Evolutionary conservation across 1,140 invertebrate species (phyloP).

Genomic region (Arion vulgaris): DNA sequence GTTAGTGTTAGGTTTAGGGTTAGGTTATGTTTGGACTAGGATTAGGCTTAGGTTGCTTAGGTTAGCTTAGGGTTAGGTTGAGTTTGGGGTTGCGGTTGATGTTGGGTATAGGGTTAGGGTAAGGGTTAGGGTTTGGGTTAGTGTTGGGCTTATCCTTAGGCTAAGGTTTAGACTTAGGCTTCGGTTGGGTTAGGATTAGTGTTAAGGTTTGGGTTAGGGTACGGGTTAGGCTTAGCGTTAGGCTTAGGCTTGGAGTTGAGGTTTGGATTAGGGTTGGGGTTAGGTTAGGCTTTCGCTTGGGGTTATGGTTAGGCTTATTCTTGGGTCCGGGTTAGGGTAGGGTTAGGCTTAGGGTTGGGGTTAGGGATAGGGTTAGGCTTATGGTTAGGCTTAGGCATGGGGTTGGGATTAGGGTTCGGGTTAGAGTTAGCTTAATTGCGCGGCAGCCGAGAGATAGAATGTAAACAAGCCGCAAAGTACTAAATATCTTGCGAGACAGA

Average conservation of each 20-base stretch:
- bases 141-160: neutral
- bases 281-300: conserved; percentile 1
- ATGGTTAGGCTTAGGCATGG: conserved; percentile 9
- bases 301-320: conserved; percentile 12
- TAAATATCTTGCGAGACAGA: too few species aligned
- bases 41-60: conserved; percentile 28
- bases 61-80: conserved; percentile 35
- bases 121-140: conserved; percentile 14
- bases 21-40: conserved; percentile 34
- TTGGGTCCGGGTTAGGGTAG: conserved; percentile 4
- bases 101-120: conserved; percentile 13
- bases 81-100: conserved; percentile 38
- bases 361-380: conserved; percentile 12
- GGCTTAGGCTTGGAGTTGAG: conserved; percentile 12
- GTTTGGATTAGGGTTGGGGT: conserved; percentile 15
- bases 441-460: too few species aligned
- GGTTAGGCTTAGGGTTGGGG: conserved; percentile 20
- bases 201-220: conserved; percentile 21
- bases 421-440: conserved; percentile 15
- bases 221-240: conserved; percentile 14
- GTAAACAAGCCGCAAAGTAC: too few species aligned
- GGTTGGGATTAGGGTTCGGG: conserved; percentile 15
- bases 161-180: neutral
- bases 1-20: conserved; percentile 7
- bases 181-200: conserved; percentile 11